Percentiles rank a stretch among this genome's conserved stretches.
These are phyloP conservation scores for Phoeniculus purpureus DNA, from an alignment of 2,797 vertebrate species.

Conservation along the genomic window DNA sequence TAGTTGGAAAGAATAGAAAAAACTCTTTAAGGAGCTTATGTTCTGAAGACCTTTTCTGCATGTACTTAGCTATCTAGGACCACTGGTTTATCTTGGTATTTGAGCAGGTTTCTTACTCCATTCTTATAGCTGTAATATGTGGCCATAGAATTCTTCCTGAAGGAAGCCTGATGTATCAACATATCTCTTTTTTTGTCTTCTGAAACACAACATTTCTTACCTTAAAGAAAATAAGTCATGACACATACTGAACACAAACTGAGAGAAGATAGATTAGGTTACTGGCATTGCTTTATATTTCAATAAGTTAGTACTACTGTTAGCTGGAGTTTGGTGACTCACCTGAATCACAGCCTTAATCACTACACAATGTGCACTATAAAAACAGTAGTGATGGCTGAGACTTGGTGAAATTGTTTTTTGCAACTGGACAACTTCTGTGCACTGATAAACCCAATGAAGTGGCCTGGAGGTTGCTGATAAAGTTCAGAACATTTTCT, in stretches of 20 bases:
- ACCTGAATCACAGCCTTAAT: neutral
- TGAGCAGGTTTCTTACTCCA: neutral
- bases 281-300: neutral
- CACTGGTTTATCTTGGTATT: constrained; percentile 39
- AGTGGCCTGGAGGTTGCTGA: constrained; percentile 11
- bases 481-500: neutral
- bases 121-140: constrained; percentile 16
- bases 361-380: neutral
- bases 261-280: neutral
- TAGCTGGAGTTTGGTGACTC: neutral
- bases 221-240: neutral
- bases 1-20: neutral
- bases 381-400: neutral
- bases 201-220: neutral
- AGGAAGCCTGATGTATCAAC: constrained; percentile 21
- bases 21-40: neutral
- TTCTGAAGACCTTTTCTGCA: neutral
- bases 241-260: neutral
- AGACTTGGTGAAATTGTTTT: neutral
- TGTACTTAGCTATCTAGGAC: neutral
- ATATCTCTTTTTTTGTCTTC: neutral
- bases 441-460: neutral
- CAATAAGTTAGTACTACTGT: neutral
- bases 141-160: constrained; percentile 18
- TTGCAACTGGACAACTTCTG: neutral